Conservation (phyloP, 2,888 invertebrate genomes). For the Lamellibrachia columna region DNA sequence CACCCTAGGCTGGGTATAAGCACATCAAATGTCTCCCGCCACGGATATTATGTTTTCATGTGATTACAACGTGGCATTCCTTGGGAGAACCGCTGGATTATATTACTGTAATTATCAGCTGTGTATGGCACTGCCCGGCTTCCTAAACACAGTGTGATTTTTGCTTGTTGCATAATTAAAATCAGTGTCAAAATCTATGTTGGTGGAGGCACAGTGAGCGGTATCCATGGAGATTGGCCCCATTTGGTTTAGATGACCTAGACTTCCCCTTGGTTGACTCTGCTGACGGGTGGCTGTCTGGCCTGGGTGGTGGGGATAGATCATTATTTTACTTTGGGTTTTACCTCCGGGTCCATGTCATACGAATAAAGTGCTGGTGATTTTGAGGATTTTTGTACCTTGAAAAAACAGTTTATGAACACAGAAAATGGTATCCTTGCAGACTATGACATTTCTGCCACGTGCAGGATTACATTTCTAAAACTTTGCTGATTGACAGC, state of each 20-base stretch:
- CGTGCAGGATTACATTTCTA: no score
- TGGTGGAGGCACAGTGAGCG: background rate
- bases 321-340: no score
- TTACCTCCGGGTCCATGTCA: no score
- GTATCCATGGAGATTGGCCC: background rate
- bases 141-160: background rate
- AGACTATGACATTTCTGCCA: no score
- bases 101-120: background rate
- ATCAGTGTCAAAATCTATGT: background rate
- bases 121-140: background rate
- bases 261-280: background rate
- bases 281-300: background rate
- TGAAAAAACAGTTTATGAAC: no score
- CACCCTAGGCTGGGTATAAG: background rate
- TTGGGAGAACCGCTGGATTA: background rate
- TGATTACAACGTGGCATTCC: background rate
- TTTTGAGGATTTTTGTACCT: no score
- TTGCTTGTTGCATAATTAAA: background rate
- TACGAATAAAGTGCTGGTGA: no score
- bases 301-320: no score
- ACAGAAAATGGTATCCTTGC: no score
- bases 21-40: background rate
- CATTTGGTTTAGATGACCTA: background rate
- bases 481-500: no score
- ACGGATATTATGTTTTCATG: background rate